phyloP scores from a whole-genome alignment of 2,888 invertebrate species.

The Brachyptera putata region DNA sequence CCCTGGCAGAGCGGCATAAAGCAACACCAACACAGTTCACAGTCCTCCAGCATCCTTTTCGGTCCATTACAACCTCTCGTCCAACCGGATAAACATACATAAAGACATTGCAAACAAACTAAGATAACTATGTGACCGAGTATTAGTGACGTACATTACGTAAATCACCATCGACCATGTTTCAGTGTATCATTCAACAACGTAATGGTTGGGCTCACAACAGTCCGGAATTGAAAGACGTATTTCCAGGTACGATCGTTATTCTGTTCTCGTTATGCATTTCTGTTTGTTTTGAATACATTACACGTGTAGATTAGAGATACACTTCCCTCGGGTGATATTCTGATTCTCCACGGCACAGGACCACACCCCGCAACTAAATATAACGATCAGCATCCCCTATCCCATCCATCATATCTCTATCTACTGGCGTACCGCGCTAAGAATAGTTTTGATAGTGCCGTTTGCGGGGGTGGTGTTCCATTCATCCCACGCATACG shows the following conservation, averaged over 20 bases:
- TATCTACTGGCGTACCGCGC: too few relatives aligned
- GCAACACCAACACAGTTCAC: not conserved
- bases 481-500: not conserved
- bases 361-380: constrained; percentile 1
- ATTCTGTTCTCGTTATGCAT: not conserved
- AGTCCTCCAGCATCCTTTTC: not conserved
- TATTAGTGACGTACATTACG: constrained; percentile 11
- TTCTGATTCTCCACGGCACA: not conserved
- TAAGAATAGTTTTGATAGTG: not conserved
- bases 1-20: not conserved
- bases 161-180: constrained; percentile 50
- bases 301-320: not conserved
- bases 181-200: constrained; percentile 80
- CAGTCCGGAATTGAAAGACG: constrained; percentile 66
- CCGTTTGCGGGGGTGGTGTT: not conserved
- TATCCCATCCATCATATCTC: not conserved
- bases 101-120: not conserved
- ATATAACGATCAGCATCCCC: not conserved
- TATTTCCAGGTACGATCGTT: constrained; percentile 65
- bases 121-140: not conserved
- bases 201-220: constrained; percentile 71
- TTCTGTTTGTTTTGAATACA: not conserved
- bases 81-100: too few relatives aligned
- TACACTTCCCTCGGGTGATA: not conserved
- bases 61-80: not conserved